These are phyloP conservation scores for Stratiolaelaps scimitus DNA, from an alignment of 1,140 invertebrate species.

Conservation along the genomic window DNA sequence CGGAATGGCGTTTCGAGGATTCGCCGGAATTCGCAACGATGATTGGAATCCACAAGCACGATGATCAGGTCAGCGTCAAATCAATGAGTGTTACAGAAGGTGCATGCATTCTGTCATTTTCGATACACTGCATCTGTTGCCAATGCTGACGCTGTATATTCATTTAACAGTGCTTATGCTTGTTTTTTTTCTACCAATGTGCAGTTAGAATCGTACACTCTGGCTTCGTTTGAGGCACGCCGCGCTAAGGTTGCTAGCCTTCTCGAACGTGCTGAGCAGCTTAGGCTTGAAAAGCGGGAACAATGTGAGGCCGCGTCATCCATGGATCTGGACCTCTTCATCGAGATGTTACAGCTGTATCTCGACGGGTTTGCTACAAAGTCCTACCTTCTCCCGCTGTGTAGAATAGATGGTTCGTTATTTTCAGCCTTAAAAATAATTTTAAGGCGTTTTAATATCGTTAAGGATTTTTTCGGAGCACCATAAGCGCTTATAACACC, in stretches of 20 bases:
- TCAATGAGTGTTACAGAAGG: too few relatives aligned
- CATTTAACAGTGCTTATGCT: too few relatives aligned
- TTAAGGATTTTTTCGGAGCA: too few relatives aligned
- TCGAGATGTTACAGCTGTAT: conserved; percentile 15
- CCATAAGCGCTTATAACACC: too few relatives aligned
- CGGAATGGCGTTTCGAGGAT: conserved; percentile 29
- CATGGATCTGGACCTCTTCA: neutral
- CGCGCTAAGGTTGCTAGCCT: neutral
- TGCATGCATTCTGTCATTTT: too few relatives aligned
- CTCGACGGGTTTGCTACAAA: neutral
- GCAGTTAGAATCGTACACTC: neutral
- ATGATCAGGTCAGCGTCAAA: conserved; percentile 28
- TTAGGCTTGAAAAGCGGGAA: neutral
- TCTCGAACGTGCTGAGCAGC: neutral
- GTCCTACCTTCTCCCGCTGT: conserved; percentile 6
- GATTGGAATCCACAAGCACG: conserved; percentile 32
- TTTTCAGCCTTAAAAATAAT: too few relatives aligned
- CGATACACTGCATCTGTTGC: too few relatives aligned
- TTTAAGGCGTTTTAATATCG: too few relatives aligned
- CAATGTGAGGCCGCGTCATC: neutral
- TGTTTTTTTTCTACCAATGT: conserved; percentile 7
- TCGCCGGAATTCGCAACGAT: conserved; percentile 32
- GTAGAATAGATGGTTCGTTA: neutral
- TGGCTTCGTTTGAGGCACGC: neutral
- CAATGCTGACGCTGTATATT: too few relatives aligned